Evolutionary conservation across 1,140 invertebrate species (phyloP).

Genomic region (Leptoteleia sp.): DNA sequence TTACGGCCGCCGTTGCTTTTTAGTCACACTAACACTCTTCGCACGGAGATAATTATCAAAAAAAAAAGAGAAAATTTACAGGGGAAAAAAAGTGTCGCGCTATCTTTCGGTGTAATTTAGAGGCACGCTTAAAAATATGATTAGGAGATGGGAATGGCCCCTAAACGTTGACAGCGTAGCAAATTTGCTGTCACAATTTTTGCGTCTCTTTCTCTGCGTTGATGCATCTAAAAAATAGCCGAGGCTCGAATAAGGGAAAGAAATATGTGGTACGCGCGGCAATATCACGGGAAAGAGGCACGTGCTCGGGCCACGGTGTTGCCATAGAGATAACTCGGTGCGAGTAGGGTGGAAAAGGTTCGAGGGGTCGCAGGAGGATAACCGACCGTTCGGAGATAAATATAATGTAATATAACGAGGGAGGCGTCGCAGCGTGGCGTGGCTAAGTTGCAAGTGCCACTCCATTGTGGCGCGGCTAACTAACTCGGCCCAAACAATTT

Average conservation of each 20-base stretch:
- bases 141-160: not conserved
- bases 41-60: too few relatives aligned
- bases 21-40: too few relatives aligned
- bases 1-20: too few relatives aligned
- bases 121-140: too few relatives aligned
- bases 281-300: conserved; percentile 53
- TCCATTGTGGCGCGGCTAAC: conserved; percentile 79
- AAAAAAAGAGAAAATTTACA: too few relatives aligned
- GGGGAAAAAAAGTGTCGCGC: too few relatives aligned
- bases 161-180: conserved; percentile 54
- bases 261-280: conserved; percentile 15
- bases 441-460: conserved; percentile 75
- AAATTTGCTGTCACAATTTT: conserved; percentile 62
- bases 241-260: conserved; percentile 30
- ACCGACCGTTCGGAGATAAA: conserved; percentile 77
- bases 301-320: conserved; percentile 69
- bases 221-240: conserved; percentile 7
- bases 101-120: too few relatives aligned
- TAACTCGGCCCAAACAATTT: conserved; percentile 80
- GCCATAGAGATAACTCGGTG: conserved; percentile 73
- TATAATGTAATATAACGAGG: conserved; percentile 77
- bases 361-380: conserved; percentile 69
- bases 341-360: conserved; percentile 59
- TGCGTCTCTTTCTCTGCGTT: conserved; percentile 35
- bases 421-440: conserved; percentile 71